Percentiles rank a stretch among this genome's conserved stretches.
phyloP scores from a whole-genome alignment of 2,797 vertebrate species.

The Acropternis orthonyx region DNA sequence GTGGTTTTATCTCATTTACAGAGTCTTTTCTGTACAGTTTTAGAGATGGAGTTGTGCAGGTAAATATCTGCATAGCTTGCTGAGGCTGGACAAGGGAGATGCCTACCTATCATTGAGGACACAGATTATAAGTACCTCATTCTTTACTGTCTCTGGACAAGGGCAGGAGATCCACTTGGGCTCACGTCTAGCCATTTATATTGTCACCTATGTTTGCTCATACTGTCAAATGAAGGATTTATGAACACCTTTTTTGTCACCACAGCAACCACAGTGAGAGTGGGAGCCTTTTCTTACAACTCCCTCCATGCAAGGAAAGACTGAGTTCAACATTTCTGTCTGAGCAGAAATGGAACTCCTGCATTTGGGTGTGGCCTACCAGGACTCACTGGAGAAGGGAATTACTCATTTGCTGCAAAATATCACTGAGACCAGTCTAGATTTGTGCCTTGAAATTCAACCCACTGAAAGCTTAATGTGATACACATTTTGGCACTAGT shows the following conservation, averaged over 20 bases:
- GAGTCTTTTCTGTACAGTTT: background rate
- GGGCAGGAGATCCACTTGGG: background rate
- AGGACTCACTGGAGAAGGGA: background rate
- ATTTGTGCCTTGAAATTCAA: background rate
- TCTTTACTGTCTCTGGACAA: background rate
- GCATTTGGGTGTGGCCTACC: accelerated
- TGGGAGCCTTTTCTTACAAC: background rate
- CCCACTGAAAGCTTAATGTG: background rate
- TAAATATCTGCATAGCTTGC: background rate
- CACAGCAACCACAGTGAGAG: background rate
- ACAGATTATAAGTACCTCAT: background rate
- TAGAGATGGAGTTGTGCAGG: background rate
- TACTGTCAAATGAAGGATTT: background rate
- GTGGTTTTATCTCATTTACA: background rate
- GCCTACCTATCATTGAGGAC: background rate
- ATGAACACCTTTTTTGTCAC: background rate
- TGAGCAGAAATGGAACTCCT: background rate
- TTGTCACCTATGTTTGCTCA: background rate
- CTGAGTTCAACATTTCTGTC: background rate
- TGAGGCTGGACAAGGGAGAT: background rate
- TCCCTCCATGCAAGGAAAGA: background rate
- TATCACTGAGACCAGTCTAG: background rate
- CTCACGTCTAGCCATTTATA: background rate
- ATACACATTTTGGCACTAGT: background rate
- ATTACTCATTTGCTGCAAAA: background rate